A percentile compares a stretch with the other conserved stretches of the same genome.
Evolutionary conservation across 2,113 vertebrate genomes (phyloP).

Genomic region (Etia nguti): DNA sequence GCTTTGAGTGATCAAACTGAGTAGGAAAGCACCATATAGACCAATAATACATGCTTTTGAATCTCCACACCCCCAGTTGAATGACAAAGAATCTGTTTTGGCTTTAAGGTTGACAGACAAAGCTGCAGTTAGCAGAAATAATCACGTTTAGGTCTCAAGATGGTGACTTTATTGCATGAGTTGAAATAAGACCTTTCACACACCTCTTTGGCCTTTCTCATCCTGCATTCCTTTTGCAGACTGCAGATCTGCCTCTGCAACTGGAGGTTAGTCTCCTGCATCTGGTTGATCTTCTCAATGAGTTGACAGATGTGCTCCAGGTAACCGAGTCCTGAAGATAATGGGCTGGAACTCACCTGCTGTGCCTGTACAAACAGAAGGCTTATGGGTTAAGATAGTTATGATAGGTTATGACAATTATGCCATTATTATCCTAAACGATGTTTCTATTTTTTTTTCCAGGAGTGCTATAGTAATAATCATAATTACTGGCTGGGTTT

Average conservation of each 20-base stretch:
- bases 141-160: rapidly evolving
- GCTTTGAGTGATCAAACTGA: neutral
- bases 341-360: constrained; percentile 60
- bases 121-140: neutral
- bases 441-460: neutral
- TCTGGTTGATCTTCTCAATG: constrained; percentile 84
- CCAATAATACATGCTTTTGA: neutral
- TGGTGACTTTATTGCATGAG: neutral
- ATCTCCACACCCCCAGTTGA: neutral
- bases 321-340: constrained; percentile 80
- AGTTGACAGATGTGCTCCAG: constrained; percentile 87
- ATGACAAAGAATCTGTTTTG: neutral
- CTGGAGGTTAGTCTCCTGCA: constrained; percentile 81
- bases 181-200: neutral
- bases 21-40: neutral
- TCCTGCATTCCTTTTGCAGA: constrained; percentile 75
- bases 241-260: constrained; percentile 79
- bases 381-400: neutral
- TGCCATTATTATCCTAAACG: neutral
- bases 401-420: neutral
- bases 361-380: constrained; percentile 65
- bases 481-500: neutral
- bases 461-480: neutral
- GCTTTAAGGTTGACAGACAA: neutral
- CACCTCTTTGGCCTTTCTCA: constrained; percentile 79